Conservation (phyloP, 1,140 invertebrate genomes). For the Hyphantria cunea region DNA sequence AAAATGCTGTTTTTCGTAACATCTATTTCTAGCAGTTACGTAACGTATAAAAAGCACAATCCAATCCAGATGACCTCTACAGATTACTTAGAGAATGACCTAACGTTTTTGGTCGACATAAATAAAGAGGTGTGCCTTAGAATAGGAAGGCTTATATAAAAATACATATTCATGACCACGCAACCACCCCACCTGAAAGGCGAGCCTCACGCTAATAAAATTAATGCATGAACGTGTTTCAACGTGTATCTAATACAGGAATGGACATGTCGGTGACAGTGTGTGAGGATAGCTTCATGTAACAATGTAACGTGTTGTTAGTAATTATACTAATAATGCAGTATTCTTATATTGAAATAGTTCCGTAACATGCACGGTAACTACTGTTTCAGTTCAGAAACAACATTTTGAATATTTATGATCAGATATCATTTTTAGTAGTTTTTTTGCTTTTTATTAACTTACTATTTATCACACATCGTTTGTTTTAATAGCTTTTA, state of each 20-base stretch:
- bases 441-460: no score
- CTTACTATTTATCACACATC: no score
- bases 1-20: no score
- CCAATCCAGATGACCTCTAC: conserved; percentile 19
- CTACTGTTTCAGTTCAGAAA: no score
- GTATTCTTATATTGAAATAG: neutral
- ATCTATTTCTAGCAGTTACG: no score
- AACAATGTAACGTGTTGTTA: neutral
- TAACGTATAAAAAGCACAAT: neutral
- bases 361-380: neutral
- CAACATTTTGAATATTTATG: no score
- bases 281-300: neutral
- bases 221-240: conserved; percentile 9
- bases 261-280: neutral
- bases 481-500: no score
- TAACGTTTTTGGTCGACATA: conserved; percentile 24
- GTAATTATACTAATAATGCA: neutral
- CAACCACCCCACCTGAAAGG: conserved; percentile 54
- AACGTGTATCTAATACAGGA: neutral
- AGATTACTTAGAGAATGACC: conserved; percentile 27
- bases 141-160: conserved; percentile 50
- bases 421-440: no score
- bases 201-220: conserved; percentile 57
- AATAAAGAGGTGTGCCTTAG: conserved; percentile 40
- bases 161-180: conserved; percentile 70